Base-by-base conservation (phyloP, 2,113 vertebrate species). In the Pseudonaja textilis region DNA sequence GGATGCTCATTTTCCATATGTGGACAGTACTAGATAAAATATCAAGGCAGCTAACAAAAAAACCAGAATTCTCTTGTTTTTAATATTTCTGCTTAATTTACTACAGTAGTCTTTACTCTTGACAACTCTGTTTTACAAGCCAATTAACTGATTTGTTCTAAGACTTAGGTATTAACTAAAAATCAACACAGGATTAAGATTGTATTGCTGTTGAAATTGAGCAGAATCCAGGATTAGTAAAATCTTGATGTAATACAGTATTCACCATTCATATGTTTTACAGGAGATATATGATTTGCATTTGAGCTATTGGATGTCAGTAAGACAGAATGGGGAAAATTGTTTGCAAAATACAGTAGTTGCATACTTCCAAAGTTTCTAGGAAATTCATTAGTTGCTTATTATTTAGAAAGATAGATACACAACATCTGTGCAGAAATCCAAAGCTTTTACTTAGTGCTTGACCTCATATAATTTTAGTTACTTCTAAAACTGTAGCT, bases 141-240 rank as follows among this genome's bases (percentile, higher is more conserved):
- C 11, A 18, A 57, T 42, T 25, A 6, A 87, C 52, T 91, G 42
- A 86, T 56, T 92, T 93, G 5, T 89, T 90, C 81, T 93, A 91
- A 87, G 61, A 85, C 52, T 59, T 39, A 47, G 92, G 74, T 56
- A 64, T 87, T 88, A 57, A 81, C 89, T 94, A 88, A 29, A 93
- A 57, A 2, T 9, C 23, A 91, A 91, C 55, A 89, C 1, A 69
- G 93, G 42, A 86, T 52, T 89, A 92, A 22, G 87, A 91, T 29
- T 25, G 25, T 45, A 45, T 89, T 89, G 39, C 39, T 89, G 56
- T 45, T 61, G 2, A 57, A 42, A 89, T 26, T 14, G 88, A 89
- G 10, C 12, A 89, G 55, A 89, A 61, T 59, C 47, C 34, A 89
- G 56, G 39, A 39, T 89, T 42, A 89, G 5, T 25, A 18, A 57